Base-by-base conservation (phyloP, 2,113 vertebrate species). In the Galemys pyrenaicus region DNA sequence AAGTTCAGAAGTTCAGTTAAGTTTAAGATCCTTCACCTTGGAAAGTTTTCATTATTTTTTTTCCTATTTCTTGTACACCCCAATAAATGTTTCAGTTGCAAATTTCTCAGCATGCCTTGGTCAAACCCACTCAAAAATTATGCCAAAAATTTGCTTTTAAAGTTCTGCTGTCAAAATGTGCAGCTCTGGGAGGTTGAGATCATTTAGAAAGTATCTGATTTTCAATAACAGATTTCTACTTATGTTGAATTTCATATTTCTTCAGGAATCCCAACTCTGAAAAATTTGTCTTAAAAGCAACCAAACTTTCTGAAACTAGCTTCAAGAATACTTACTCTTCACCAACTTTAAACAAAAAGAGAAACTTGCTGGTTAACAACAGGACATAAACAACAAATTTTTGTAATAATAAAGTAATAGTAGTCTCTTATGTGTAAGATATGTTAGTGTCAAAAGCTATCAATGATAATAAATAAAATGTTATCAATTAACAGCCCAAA, bases 1-100 rank as follows among this genome's bases (percentile, higher is more conserved):
- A 90, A 91, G 94, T 95, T 94, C 90, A 96, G 80, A 95, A 94
- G 95, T 94, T 97, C 92, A 94, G 67, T 92, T 60, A 77, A 94
- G 78, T 92, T 92, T 81, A 85, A 86, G 87, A 80, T 87, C 56
- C 30, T 78, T 89, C 26, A 64, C 71, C 94, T 89, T 94, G 85
- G 85, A 93, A 94, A 90, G 49, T 87, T 96, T 94, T 96, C 89
- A 37, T 87, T 81, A 89, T 35, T 64, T 74, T 75, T 79, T 71
- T 70, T 67, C 37, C 56, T 87, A 71, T 77, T 86, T 74, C 74
- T 87, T 88, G 20, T 58, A 54, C 68, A 70, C 22, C 30, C 28
- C 26, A 80, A 11, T 89, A 80, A 95, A 81, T 84, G 67, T 85
- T 85, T 83, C 82, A 93, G 39, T 82, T 88, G 67, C 80, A 95